Evolutionary conservation across 2,113 vertebrate species (phyloP).

Genomic region (Okapia johnstoni): DNA sequence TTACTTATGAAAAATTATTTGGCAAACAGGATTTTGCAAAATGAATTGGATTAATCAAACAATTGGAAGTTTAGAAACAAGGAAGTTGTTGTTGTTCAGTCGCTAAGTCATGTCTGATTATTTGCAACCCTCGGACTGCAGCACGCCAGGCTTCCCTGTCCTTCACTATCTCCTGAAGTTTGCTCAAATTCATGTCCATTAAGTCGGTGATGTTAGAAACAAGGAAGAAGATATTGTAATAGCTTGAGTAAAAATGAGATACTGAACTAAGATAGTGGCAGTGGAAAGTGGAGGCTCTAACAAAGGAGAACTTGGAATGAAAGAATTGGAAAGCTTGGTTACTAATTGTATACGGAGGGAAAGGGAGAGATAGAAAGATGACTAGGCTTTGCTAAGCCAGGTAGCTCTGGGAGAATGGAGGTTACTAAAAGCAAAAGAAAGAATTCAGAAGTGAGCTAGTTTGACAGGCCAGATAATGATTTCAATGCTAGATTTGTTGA

Average conservation of each 20-base stretch:
- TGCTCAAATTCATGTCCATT: not conserved
- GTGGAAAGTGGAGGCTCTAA: not conserved
- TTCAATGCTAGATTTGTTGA: not conserved
- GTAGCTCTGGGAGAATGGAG: not conserved
- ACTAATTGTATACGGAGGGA: not conserved
- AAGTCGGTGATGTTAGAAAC: not conserved
- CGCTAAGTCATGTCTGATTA: not conserved
- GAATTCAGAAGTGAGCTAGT: not conserved
- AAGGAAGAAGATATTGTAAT: not conserved
- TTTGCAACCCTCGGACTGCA: not conserved
- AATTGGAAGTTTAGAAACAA: not conserved
- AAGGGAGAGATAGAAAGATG: not conserved
- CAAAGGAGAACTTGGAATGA: not conserved
- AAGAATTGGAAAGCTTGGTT: not conserved
- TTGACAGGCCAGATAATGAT: not conserved
- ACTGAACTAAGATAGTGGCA: not conserved
- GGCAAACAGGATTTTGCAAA: not conserved
- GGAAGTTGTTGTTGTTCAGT: not conserved
- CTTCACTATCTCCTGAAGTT: not conserved
- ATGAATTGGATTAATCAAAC: not conserved
- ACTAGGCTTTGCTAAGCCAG: not conserved
- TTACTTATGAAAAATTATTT: not conserved
- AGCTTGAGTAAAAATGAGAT: not conserved
- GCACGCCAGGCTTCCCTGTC: not conserved
- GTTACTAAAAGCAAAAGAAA: not conserved